These are phyloP conservation scores for Phoxinus phoxinus DNA, from an alignment of 2,113 vertebrate species.

Conservation along the genomic window DNA sequence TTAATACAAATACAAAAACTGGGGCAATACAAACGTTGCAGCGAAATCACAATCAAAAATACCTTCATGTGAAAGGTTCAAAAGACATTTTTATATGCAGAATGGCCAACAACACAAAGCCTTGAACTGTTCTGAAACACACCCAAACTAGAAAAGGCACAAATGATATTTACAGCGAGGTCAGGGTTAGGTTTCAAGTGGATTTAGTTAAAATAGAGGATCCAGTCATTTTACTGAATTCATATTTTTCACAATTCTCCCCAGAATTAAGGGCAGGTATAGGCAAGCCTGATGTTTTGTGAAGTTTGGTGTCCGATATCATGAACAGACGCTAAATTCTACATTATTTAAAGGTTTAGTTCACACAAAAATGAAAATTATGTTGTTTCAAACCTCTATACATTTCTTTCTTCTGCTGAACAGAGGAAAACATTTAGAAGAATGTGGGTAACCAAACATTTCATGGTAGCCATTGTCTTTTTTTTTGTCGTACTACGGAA, in stretches of 20 bases:
- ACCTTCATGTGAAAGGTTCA: conserved; percentile 12
- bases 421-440: too few species aligned
- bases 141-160: conserved; percentile 43
- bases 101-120: conserved; percentile 5
- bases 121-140: conserved; percentile 17
- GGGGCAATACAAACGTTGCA: conserved; percentile 47
- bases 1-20: conserved; percentile 34
- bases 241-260: neutral
- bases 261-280: neutral
- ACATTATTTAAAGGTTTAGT: neutral
- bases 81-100: conserved; percentile 16
- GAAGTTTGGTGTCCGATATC: neutral
- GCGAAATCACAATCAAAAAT: conserved; percentile 50
- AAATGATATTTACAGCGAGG: conserved; percentile 54
- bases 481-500: too few species aligned
- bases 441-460: too few species aligned
- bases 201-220: conserved; percentile 5
- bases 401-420: too few species aligned
- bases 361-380: too few species aligned
- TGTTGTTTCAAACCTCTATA: too few species aligned
- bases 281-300: neutral
- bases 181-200: conserved; percentile 13
- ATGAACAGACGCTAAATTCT: neutral
- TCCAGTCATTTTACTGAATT: neutral
- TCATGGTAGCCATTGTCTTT: too few species aligned